These are phyloP conservation scores for Orchestia grillus DNA, from an alignment of 1,140 invertebrate genomes.

Conservation along the genomic window DNA sequence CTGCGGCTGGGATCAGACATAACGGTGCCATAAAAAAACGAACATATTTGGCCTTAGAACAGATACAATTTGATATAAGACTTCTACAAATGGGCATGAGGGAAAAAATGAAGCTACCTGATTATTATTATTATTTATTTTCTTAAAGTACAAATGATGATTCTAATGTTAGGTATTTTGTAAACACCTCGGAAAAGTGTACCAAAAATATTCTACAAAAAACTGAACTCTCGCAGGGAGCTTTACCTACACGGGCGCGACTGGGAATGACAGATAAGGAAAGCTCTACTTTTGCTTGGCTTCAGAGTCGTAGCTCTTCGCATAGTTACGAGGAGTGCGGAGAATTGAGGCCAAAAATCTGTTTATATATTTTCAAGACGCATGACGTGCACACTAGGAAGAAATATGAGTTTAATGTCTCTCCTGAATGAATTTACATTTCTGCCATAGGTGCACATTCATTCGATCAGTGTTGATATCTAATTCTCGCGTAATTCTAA, in stretches of 20 bases:
- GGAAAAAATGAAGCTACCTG: neutral
- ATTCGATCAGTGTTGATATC: too few relatives aligned
- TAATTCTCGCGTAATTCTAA: too few relatives aligned
- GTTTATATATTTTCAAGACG: too few relatives aligned
- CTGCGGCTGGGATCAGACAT: neutral
- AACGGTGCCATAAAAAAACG: neutral
- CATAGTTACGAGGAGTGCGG: too few relatives aligned
- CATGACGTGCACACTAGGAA: too few relatives aligned
- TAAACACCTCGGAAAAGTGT: neutral
- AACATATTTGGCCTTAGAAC: neutral
- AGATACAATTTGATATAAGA: neutral
- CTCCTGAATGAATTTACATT: too few relatives aligned
- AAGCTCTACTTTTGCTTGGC: neutral
- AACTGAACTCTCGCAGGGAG: too few relatives aligned
- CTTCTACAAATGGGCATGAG: neutral
- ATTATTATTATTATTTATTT: neutral
- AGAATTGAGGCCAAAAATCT: too few relatives aligned
- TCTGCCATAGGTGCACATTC: too few relatives aligned
- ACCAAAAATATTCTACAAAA: neutral
- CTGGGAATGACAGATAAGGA: neutral
- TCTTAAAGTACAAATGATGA: neutral
- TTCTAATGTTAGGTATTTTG: neutral
- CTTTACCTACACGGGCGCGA: neutral
- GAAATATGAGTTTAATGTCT: too few relatives aligned
- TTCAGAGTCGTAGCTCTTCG: too few relatives aligned